These are phyloP conservation scores for Drosophila subpulchrella DNA, from an alignment of 1,140 invertebrate genomes.

Conservation along the genomic window DNA sequence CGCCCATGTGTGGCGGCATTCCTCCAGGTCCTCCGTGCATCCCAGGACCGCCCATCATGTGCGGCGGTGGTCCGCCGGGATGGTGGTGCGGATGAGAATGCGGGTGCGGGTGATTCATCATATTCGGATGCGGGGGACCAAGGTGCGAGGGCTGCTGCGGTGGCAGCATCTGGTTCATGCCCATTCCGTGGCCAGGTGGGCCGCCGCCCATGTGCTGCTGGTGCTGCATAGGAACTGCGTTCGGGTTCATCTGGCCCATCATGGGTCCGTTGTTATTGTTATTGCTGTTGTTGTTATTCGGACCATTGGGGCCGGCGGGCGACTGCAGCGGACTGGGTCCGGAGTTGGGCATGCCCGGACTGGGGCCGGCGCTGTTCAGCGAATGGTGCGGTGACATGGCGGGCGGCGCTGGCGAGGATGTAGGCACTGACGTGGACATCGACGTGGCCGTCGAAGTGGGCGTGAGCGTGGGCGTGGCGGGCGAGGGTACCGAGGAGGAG, in stretches of 20 bases:
- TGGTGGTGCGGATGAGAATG: conserved; percentile 59
- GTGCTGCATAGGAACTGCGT: conserved; percentile 82
- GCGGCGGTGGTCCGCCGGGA: conserved; percentile 69
- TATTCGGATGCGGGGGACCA: conserved; percentile 68
- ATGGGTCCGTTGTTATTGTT: conserved; percentile 78
- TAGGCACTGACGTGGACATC: conserved; percentile 81
- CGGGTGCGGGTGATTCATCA: conserved; percentile 72
- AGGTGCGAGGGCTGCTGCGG: conserved; percentile 74
- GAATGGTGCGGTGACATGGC: conserved; percentile 81
- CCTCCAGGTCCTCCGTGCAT: conserved; percentile 71
- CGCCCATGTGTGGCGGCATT: conserved; percentile 73
- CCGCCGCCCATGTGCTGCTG: conserved; percentile 68
- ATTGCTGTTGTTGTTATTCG: conserved; percentile 80
- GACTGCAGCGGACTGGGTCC: conserved; percentile 80
- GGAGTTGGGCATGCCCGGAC: conserved; percentile 70
- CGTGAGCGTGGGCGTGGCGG: conserved; percentile 45
- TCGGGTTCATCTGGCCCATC: conserved; percentile 78
- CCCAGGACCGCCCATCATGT: conserved; percentile 66
- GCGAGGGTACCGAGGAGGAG: conserved; percentile 47
- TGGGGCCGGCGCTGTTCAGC: conserved; percentile 74
- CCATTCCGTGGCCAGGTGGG: conserved; percentile 62
- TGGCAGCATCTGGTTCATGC: conserved; percentile 82
- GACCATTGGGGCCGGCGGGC: conserved; percentile 83
- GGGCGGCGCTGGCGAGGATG: conserved; percentile 80
- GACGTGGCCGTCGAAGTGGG: conserved; percentile 53